A percentile compares a stretch with the other conserved stretches of the same genome.
phyloP scores from a whole-genome alignment of 1,140 invertebrate genomes.

The Tetranychus urticae region DNA sequence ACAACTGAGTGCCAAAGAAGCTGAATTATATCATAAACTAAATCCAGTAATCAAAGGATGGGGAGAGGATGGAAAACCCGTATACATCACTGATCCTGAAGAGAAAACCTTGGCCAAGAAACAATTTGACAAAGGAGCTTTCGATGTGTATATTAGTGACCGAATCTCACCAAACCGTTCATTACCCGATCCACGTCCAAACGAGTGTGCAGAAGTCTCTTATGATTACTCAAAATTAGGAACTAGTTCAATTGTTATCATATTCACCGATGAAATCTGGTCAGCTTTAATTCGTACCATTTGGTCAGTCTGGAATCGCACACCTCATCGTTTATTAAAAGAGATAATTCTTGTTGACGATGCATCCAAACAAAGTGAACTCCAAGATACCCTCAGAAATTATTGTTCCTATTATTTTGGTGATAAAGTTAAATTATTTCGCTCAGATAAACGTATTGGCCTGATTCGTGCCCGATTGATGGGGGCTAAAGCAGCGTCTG shows the following conservation, averaged over 20 bases:
- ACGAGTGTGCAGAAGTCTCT: conserved; percentile 27
- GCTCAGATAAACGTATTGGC: conserved; percentile 46
- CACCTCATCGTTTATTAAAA: conserved; percentile 36
- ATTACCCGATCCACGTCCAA: conserved; percentile 46
- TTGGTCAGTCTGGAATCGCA: conserved; percentile 60
- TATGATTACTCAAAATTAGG: conserved; percentile 30
- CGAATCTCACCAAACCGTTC: conserved; percentile 60
- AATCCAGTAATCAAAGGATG: conserved; percentile 24
- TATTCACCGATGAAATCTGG: conserved; percentile 72
- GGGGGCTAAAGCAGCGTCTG: conserved; percentile 47
- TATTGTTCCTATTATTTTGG: conserved; percentile 32
- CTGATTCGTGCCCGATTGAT: conserved; percentile 57
- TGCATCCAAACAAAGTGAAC: conserved; percentile 36
- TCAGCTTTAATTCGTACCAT: conserved; percentile 58
- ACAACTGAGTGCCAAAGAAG: conserved; percentile 3
- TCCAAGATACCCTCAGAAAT: conserved; percentile 41
- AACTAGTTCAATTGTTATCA: conserved; percentile 42
- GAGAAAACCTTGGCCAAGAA: conserved; percentile 35
- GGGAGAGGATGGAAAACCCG: conserved; percentile 43
- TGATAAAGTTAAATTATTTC: conserved; percentile 37
- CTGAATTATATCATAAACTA: background rate
- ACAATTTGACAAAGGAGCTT: conserved; percentile 52
- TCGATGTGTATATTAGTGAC: conserved; percentile 68
- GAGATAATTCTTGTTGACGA: conserved; percentile 77
- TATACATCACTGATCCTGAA: conserved; percentile 25